Conservation (phyloP, 2,888 invertebrate genomes). For the Nemapogon koenigi region DNA sequence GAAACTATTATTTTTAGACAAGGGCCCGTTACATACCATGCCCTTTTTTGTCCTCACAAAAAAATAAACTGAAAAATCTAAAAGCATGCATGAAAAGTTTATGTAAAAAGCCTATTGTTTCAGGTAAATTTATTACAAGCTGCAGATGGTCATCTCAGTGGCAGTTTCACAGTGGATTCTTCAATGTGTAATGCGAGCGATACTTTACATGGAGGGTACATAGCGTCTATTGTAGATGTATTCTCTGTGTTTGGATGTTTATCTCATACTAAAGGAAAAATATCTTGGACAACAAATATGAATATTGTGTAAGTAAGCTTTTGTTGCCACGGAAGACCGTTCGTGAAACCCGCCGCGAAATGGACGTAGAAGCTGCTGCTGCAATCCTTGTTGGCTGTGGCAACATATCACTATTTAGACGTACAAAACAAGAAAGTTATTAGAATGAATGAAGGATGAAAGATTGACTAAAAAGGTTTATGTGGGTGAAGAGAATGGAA, state of each 20-base stretch:
- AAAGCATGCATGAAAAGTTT: neutral
- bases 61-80: neutral
- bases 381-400: conserved; percentile 10
- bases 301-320: conserved; percentile 22
- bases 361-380: conserved; percentile 12
- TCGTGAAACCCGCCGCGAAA: conserved; percentile 11
- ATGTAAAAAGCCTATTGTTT: conserved; percentile 8
- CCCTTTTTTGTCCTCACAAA: no score
- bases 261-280: conserved; percentile 20
- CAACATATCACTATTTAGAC: conserved; percentile 7
- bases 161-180: conserved; percentile 24
- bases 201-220: conserved; percentile 29
- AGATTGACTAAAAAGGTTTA: no score
- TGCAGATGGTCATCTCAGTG: conserved; percentile 21
- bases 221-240: conserved; percentile 24
- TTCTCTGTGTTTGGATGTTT: conserved; percentile 23
- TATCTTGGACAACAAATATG: conserved; percentile 25
- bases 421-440: neutral
- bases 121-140: conserved; percentile 23
- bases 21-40: no score
- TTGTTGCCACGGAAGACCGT: no score
- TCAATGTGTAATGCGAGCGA: conserved; percentile 26
- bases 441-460: no score
- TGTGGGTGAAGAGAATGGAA: no score
- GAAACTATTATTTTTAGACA: no score